Evolutionary conservation across 2,888 invertebrate species (phyloP).

Genomic region (Zonitis immaculata): DNA sequence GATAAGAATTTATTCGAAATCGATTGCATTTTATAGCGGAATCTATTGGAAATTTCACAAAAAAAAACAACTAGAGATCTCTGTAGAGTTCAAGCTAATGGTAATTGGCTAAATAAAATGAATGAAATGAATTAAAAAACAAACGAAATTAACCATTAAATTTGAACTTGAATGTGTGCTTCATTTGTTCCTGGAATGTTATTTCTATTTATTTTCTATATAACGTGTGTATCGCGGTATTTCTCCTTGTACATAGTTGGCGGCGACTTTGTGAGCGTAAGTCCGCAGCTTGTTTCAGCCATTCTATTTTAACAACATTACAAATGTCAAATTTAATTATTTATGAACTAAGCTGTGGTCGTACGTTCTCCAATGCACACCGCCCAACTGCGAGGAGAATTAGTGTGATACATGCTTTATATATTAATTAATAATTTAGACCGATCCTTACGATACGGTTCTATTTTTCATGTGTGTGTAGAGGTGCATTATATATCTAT

Average conservation of each 20-base stretch:
- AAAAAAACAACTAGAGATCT: slow-evolving; percentile 29
- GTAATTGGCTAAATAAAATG: slow-evolving; percentile 8
- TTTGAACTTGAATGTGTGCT: slow-evolving; percentile 46
- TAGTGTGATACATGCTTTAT: too few relatives aligned
- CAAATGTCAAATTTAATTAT: too few relatives aligned
- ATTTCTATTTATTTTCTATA: too few relatives aligned
- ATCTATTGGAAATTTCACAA: slow-evolving; percentile 16
- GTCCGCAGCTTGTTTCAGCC: too few relatives aligned
- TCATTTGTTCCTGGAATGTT: slow-evolving; percentile 52
- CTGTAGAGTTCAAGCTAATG: slow-evolving; percentile 43
- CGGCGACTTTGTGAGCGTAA: too few relatives aligned
- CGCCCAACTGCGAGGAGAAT: too few relatives aligned
- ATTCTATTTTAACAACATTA: too few relatives aligned
- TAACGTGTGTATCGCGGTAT: too few relatives aligned
- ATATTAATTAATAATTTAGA: too few relatives aligned
- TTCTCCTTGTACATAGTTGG: too few relatives aligned
- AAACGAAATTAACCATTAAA: slow-evolving; percentile 25
- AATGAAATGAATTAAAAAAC: not conserved
- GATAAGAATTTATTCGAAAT: not conserved
- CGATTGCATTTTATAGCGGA: slow-evolving; percentile 41
- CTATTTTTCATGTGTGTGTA: slow-evolving; percentile 40
- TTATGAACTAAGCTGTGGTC: too few relatives aligned
- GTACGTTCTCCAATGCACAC: too few relatives aligned
- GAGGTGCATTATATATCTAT: slow-evolving; percentile 41
- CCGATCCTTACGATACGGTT: slow-evolving; percentile 41